phyloP scores from a whole-genome alignment of 2,113 vertebrate genomes.

The Clarias gariepinus region DNA sequence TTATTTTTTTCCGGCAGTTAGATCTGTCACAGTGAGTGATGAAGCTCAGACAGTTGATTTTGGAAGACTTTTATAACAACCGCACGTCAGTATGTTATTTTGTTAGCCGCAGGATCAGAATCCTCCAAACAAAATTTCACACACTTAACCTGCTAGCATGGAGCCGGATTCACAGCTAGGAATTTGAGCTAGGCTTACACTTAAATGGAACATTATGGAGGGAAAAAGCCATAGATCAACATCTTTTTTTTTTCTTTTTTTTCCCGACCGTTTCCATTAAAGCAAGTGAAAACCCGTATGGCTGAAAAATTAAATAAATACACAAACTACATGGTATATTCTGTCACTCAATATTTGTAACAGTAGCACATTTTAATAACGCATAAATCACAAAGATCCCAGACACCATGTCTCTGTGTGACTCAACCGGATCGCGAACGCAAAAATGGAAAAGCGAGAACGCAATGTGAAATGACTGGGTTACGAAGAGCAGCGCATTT shows the following conservation, averaged over 20 bases:
- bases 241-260: not conserved
- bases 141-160: constrained; percentile 7
- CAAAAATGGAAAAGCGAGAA: not conserved
- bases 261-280: constrained; percentile 11
- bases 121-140: constrained; percentile 15
- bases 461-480: not conserved
- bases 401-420: constrained; percentile 19
- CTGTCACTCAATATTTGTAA: constrained; percentile 21
- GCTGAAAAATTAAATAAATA: constrained; percentile 32
- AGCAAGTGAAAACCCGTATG: not conserved
- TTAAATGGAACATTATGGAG: constrained; percentile 33
- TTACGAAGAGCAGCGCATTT: not conserved
- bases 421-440: not conserved
- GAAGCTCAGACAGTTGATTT: constrained; percentile 72
- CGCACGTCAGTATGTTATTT: constrained; percentile 24
- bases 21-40: not conserved
- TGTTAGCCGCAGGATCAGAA: constrained; percentile 23
- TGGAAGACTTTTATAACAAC: constrained; percentile 75
- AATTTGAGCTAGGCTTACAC: constrained; percentile 22
- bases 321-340: constrained; percentile 15
- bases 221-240: constrained; percentile 33
- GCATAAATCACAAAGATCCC: constrained; percentile 2
- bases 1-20: constrained; percentile 24
- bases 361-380: not conserved
- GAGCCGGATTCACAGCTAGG: constrained; percentile 13